phyloP scores from a whole-genome alignment of 2,797 vertebrate genomes.

The Taeniopygia guttata region DNA sequence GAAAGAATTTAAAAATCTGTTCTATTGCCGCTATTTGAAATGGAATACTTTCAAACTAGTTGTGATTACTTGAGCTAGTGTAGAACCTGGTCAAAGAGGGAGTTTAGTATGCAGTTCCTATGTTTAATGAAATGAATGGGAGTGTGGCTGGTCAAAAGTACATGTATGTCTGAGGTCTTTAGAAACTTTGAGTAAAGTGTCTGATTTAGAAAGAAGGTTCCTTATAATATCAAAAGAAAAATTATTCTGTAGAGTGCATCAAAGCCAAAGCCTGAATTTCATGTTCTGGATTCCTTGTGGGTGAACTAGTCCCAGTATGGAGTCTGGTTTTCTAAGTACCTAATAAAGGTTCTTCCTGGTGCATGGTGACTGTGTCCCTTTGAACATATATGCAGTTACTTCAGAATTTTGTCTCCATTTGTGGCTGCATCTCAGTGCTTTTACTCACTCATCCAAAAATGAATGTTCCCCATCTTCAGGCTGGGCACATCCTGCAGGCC shows the following conservation, averaged over 20 bases:
- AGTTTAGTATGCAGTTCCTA: not conserved
- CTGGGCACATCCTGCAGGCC: not conserved
- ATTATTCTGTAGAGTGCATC: not conserved
- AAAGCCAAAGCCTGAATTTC: not conserved
- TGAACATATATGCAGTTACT: not conserved
- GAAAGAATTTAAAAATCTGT: not conserved
- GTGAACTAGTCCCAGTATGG: not conserved
- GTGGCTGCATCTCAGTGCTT: not conserved
- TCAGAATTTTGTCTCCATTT: not conserved
- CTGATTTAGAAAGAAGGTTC: not conserved
- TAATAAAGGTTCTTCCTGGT: not conserved
- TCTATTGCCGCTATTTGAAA: not conserved
- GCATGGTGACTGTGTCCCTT: not conserved
- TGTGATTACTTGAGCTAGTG: not conserved
- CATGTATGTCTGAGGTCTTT: not conserved
- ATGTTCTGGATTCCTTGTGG: not conserved
- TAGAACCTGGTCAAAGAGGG: not conserved
- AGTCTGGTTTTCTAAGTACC: not conserved
- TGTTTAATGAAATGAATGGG: not conserved
- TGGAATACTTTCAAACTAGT: not conserved
- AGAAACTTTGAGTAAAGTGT: not conserved
- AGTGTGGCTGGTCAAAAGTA: not conserved
- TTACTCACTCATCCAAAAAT: not conserved
- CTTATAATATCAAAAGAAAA: not conserved
- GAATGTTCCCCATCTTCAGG: fast-evolving